A percentile compares a stretch with the other conserved stretches of the same genome.
Conservation (phyloP, 2,888 invertebrate species). For the Xanthia icteritia region DNA sequence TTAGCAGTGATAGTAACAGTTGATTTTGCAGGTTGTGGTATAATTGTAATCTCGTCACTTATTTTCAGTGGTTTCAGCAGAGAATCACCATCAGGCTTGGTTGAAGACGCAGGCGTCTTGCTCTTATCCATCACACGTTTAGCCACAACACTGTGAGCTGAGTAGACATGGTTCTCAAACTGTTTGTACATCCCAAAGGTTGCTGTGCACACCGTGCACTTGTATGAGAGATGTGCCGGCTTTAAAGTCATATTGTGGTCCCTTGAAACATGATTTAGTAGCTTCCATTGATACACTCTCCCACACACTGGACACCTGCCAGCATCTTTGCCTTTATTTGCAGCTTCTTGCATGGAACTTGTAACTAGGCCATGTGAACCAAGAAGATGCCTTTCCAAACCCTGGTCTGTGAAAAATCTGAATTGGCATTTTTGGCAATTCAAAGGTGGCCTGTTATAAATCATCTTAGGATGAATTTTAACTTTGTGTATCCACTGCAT, state of each 20-base stretch:
- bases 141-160: slow-evolving; percentile 97
- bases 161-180: slow-evolving; percentile 98
- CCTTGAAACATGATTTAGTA: slow-evolving; percentile 97
- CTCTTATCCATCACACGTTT: slow-evolving; percentile 96
- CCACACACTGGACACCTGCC: slow-evolving; percentile 98
- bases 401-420: slow-evolving; percentile 99
- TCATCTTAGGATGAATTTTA: slow-evolving; percentile 99
- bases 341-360: slow-evolving; percentile 98
- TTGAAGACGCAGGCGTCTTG: slow-evolving; percentile 83
- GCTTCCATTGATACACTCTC: slow-evolving; percentile 95
- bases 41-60: slow-evolving; percentile 97
- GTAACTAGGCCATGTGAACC: slow-evolving; percentile 98
- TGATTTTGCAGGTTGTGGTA: slow-evolving; percentile 94
- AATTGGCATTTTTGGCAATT: slow-evolving; percentile 99
- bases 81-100: slow-evolving; percentile 89
- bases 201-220: slow-evolving; percentile 98
- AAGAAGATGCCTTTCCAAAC: slow-evolving; percentile 97
- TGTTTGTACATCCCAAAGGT: slow-evolving; percentile 99
- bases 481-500: slow-evolving; percentile 99
- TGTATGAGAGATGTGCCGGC: slow-evolving; percentile 98
- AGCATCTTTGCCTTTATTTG: slow-evolving; percentile 98
- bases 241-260: slow-evolving; percentile 98
- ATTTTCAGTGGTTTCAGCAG: slow-evolving; percentile 96
- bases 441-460: slow-evolving; percentile 97
- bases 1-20: slow-evolving; percentile 86